Evolutionary conservation across 2,113 vertebrate genomes (phyloP).

Genomic region (Pseudorhombus dupliciocellatus): DNA sequence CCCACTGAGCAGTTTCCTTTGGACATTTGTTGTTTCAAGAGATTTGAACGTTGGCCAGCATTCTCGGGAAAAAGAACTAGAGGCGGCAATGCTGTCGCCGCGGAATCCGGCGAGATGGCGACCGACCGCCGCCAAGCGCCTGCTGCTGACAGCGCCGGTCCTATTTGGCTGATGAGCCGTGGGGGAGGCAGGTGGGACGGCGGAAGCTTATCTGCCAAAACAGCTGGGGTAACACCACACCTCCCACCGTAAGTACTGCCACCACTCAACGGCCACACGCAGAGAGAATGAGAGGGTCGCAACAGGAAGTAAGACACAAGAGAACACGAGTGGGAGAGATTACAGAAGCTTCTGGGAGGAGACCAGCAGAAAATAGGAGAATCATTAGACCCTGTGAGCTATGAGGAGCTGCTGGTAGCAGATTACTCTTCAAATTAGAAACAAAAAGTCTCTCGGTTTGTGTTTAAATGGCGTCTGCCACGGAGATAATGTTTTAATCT

Average conservation of each 20-base stretch:
- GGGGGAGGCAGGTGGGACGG: constrained; percentile 58
- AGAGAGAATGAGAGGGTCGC: constrained; percentile 58
- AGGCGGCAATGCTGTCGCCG: neutral
- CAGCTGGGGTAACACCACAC: constrained; percentile 69
- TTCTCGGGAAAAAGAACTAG: constrained; percentile 17
- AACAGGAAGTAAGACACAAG: constrained; percentile 21
- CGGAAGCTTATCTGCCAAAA: constrained; percentile 75
- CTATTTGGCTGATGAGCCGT: constrained; percentile 60
- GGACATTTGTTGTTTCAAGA: constrained; percentile 21
- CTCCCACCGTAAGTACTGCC: constrained; percentile 52
- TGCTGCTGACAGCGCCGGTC: constrained; percentile 38
- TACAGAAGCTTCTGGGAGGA: constrained; percentile 9
- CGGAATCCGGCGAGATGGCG: constrained; percentile 27
- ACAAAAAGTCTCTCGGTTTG: too few species aligned
- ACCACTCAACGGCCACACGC: constrained; percentile 50
- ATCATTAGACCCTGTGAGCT: neutral
- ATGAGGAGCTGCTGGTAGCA: neutral
- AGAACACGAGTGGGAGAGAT: constrained; percentile 19
- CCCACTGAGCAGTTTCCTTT: constrained; percentile 9
- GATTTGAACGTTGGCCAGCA: constrained; percentile 17
- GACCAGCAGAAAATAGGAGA: neutral
- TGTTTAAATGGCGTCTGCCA: too few species aligned
- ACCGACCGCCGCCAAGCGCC: constrained; percentile 31
- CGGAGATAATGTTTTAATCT: too few species aligned
- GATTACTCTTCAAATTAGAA: too few species aligned